Base-by-base conservation (phyloP, 2,888 invertebrate species). In the Pseudanteris insignis region DNA sequence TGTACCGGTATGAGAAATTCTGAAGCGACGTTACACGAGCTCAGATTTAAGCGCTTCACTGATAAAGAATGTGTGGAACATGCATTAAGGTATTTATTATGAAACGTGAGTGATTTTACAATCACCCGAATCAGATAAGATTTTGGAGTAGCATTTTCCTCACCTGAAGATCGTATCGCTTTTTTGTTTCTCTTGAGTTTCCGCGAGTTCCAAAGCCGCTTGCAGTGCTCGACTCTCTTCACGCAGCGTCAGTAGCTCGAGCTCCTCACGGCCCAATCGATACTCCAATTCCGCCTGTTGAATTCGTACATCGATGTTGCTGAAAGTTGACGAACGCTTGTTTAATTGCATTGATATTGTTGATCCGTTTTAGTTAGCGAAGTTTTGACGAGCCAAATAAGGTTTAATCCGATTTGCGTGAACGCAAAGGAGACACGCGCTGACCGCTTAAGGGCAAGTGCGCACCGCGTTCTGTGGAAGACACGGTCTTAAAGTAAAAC, bases 261-360 rank as follows among this genome's bases (percentile, higher is more conserved):
- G 81, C 81, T 94, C 94, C 81, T 94, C 94, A 33, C 93, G 85
- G 0, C 94, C 94, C 66, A 93, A 82, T 76, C 92, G 89, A 79
- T 93, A 94, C 76, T 94, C 94, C 68, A 94, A 81, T 81, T 94
- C 94, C 0, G 94, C 94, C 76, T 94, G 93, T 73, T 92, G 89
- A 76, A 94, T 94, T 67, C 93, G 85, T 34, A 90, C 89, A 80
- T 94, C 94, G 55, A 94, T 94, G 79, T 93, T 93, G 72, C 93
- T 93, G 80, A 1, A 80, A 79, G 66, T 41, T 11, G 26, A 25
- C 12, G 26, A 38, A 6, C 18, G 6, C 8, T 48, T 41, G 33
- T 46, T 46, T 26, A 26, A 15, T 12, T 37, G 28, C 41, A 53
- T 2, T 29, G 26, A 29, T 10, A 11, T 32, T 10, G 13, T 14